Conservation (phyloP, 2,888 invertebrate genomes). For the Tetanocera ferruginea region DNA sequence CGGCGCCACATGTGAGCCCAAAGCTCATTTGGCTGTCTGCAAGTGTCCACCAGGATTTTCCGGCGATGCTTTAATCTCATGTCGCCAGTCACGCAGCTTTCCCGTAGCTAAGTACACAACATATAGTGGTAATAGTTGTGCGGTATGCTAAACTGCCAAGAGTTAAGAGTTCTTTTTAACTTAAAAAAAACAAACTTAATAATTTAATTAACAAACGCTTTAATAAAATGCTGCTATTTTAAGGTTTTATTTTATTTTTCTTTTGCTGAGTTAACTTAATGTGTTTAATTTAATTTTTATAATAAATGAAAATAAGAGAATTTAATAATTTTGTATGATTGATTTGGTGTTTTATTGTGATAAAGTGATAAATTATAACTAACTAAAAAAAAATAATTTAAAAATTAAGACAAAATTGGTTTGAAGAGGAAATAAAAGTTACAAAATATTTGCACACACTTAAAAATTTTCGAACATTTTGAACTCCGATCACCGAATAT, state of each 20-base stretch:
- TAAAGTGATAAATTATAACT: too few species aligned
- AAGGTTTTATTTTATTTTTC: not conserved
- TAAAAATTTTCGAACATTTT: too few species aligned
- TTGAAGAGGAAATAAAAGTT: too few species aligned
- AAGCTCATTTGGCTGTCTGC: slow-evolving; percentile 85
- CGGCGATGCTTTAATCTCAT: slow-evolving; percentile 75
- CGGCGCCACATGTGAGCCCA: slow-evolving; percentile 81
- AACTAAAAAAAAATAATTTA: too few species aligned
- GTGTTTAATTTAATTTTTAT: slow-evolving; percentile 4
- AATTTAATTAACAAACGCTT: not conserved
- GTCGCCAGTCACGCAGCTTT: slow-evolving; percentile 69
- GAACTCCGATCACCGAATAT: too few species aligned
- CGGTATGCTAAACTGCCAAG: slow-evolving; percentile 10
- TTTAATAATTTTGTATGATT: too few species aligned
- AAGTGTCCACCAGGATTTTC: slow-evolving; percentile 80
- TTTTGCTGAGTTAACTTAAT: not conserved
- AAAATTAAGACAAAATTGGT: too few species aligned
- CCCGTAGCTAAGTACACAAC: slow-evolving; percentile 67
- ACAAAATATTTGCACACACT: too few species aligned
- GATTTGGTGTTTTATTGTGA: too few species aligned
- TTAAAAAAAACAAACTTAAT: not conserved
- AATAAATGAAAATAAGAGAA: not conserved
- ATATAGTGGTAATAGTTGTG: not conserved
- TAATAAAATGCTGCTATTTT: not conserved
- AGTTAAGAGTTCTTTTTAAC: not conserved